Evolutionary conservation across 1,140 invertebrate genomes (phyloP).

Genomic region (Pseudomyrmex pallidus): DNA sequence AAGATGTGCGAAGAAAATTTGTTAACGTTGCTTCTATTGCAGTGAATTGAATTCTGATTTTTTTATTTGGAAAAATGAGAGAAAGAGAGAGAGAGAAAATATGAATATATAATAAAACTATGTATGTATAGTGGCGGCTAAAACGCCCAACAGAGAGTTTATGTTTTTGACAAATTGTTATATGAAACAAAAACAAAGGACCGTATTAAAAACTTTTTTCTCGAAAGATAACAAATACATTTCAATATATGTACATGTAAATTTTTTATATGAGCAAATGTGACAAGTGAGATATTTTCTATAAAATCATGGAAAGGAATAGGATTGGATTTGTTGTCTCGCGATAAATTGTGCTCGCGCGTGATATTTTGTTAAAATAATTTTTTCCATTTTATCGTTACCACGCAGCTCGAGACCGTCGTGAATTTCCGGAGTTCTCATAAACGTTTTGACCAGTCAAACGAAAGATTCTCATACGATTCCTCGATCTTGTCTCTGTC

Average conservation of each 20-base stretch:
- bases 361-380: background rate
- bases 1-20: too few species aligned
- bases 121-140: constrained; percentile 13
- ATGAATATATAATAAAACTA: background rate
- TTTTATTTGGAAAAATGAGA: background rate
- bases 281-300: constrained; percentile 9
- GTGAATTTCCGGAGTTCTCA: constrained; percentile 33
- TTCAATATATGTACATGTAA: constrained; percentile 36
- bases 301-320: background rate
- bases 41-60: constrained; percentile 4
- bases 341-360: background rate
- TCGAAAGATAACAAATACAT: constrained; percentile 27
- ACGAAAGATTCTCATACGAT: constrained; percentile 5
- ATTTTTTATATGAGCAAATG: constrained; percentile 36
- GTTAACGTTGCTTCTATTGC: background rate
- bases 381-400: background rate
- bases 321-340: background rate
- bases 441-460: background rate
- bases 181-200: constrained; percentile 22
- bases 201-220: background rate
- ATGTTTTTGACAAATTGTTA: constrained; percentile 27
- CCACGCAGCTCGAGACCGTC: too few species aligned
- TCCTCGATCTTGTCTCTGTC: constrained; percentile 31
- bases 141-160: background rate
- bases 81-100: too few species aligned